Evolutionary conservation across 2,888 invertebrate genomes (phyloP).

Genomic region (Deroplatys truncata): DNA sequence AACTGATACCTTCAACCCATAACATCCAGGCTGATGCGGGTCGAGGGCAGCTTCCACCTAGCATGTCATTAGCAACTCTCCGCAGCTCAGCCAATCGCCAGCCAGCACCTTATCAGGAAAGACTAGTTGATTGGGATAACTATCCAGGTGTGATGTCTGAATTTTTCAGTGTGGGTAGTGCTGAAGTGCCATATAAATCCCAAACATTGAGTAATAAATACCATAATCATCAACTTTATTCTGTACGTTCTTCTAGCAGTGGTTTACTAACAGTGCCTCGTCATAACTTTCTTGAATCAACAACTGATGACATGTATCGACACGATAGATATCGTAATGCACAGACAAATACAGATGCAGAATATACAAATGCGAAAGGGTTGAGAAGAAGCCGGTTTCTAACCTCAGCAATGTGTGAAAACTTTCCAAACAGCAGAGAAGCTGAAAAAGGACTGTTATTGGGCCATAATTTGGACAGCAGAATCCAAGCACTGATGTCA

Average conservation of each 20-base stretch:
- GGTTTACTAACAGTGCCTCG: neutral
- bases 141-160: slow-evolving; percentile 38
- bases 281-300: neutral
- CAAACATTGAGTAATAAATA: neutral
- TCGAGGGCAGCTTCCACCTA: neutral
- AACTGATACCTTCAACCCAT: slow-evolving; percentile 14
- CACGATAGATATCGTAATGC: neutral
- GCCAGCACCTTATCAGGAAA: slow-evolving; percentile 38
- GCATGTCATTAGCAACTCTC: slow-evolving; percentile 10
- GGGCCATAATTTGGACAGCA: neutral
- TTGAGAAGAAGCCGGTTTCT: neutral
- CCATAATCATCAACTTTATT: neutral
- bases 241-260: neutral
- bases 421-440: neutral
- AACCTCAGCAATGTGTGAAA: neutral
- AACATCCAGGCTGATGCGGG: neutral
- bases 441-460: neutral
- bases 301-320: neutral
- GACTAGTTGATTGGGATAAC: slow-evolving; percentile 41
- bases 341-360: neutral
- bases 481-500: neutral
- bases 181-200: neutral
- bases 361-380: neutral
- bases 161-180: neutral
- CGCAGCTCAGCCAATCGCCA: slow-evolving; percentile 5